phyloP scores from a whole-genome alignment of 1,140 invertebrate genomes.

The Drosophila biarmipes region DNA sequence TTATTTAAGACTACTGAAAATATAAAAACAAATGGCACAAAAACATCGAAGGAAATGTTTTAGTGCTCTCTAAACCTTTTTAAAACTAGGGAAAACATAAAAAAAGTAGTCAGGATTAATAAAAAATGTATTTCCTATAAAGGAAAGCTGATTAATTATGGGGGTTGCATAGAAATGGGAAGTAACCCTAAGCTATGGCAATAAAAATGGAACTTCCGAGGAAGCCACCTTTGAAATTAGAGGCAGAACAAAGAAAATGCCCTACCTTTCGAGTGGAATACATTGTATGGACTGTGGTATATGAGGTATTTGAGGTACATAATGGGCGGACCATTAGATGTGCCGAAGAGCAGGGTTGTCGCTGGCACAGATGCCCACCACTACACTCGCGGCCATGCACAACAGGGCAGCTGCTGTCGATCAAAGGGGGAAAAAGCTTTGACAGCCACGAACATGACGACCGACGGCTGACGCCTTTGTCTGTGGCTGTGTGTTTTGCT shows the following conservation, averaged over 20 bases:
- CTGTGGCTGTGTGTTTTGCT: slow-evolving; percentile 30
- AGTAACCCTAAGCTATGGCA: neutral
- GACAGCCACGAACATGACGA: slow-evolving; percentile 28
- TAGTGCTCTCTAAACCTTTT: neutral
- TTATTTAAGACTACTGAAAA: too few relatives aligned
- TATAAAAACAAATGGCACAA: neutral
- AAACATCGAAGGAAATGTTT: too few relatives aligned
- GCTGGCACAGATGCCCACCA: slow-evolving; percentile 7
- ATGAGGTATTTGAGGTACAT: neutral
- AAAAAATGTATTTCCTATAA: neutral
- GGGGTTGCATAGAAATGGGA: neutral
- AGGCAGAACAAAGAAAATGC: slow-evolving; percentile 13
- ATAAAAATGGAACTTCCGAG: slow-evolving; percentile 1
- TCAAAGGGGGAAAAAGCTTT: slow-evolving; percentile 33
- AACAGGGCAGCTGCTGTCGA: slow-evolving; percentile 42
- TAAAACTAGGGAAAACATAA: neutral
- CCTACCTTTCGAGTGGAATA: slow-evolving; percentile 8
- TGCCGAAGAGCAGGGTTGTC: slow-evolving; percentile 15
- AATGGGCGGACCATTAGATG: slow-evolving; percentile 26
- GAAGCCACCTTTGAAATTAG: slow-evolving; percentile 9
- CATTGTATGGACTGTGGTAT: too few relatives aligned
- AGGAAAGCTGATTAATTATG: neutral
- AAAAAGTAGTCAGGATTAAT: neutral
- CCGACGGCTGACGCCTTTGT: slow-evolving; percentile 10
- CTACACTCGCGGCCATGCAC: slow-evolving; percentile 14